phyloP scores from a whole-genome alignment of 2,797 vertebrate species.

The Platalea minor region DNA sequence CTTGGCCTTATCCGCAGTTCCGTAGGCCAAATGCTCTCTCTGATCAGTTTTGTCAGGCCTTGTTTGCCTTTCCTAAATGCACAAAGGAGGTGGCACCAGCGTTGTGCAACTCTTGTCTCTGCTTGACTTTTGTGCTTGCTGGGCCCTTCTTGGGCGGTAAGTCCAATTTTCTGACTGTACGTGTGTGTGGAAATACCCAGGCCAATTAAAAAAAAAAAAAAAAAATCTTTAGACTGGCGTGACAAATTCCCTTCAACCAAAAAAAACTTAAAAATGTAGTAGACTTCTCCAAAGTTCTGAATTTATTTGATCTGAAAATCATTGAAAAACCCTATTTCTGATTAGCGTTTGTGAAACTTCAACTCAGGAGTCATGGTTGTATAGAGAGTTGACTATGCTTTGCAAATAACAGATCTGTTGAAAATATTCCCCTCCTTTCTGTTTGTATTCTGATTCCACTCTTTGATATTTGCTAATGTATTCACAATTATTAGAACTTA shows the following conservation, averaged over 20 bases:
- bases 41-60: background rate
- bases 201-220: background rate
- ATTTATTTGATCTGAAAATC: background rate
- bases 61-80: background rate
- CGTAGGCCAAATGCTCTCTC: background rate
- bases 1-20: background rate
- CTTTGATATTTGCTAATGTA: conserved; percentile 45
- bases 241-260: background rate
- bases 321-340: background rate
- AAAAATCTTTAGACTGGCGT: background rate
- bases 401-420: background rate
- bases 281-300: background rate
- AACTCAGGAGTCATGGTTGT: background rate
- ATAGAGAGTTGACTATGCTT: background rate
- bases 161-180: background rate
- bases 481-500: conserved; percentile 40
- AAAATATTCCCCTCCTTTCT: conserved; percentile 2
- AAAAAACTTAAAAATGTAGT: background rate
- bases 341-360: background rate
- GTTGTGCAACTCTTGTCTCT: background rate
- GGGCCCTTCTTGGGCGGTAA: background rate
- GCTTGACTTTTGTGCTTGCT: background rate
- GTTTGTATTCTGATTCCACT: background rate
- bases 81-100: background rate
- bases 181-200: background rate